Percentiles rank a stretch among this genome's conserved stretches.
These are phyloP conservation scores for Arizona elegans DNA, from an alignment of 2,113 vertebrate genomes.

Conservation along the genomic window DNA sequence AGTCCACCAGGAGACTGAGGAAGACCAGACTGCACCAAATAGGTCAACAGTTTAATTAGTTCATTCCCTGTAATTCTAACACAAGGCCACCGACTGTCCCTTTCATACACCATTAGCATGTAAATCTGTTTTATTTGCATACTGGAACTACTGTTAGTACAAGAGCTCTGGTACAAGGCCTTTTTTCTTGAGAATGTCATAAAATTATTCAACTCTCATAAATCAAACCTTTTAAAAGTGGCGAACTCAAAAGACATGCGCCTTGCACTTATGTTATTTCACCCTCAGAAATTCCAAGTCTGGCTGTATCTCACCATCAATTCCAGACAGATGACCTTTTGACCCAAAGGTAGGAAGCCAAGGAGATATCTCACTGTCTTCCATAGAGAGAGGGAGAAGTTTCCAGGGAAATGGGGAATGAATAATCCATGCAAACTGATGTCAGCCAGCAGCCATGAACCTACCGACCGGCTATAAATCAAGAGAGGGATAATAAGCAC, in stretches of 20 bases:
- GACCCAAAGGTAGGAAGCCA: constrained; percentile 26
- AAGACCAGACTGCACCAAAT: background rate
- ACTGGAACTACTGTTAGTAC: background rate
- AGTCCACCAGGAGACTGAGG: background rate
- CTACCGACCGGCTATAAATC: background rate
- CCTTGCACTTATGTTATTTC: constrained; percentile 8
- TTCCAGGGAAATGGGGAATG: background rate
- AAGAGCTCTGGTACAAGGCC: background rate
- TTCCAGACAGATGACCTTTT: constrained; percentile 28
- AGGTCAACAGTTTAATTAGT: background rate
- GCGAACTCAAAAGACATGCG: constrained; percentile 1
- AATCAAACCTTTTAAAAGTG: constrained; percentile 28
- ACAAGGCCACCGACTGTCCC: background rate
- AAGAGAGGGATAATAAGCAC: background rate
- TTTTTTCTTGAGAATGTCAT: background rate
- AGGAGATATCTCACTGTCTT: constrained; percentile 29
- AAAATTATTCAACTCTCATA: constrained; percentile 22
- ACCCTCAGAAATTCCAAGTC: constrained; percentile 20
- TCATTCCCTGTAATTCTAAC: background rate
- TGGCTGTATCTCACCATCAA: background rate
- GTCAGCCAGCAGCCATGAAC: constrained; percentile 7
- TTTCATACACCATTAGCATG: background rate
- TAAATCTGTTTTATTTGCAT: background rate
- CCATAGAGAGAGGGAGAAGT: background rate
- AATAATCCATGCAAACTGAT: background rate